phyloP scores from a whole-genome alignment of 2,113 vertebrate species.

The Apus apus region DNA sequence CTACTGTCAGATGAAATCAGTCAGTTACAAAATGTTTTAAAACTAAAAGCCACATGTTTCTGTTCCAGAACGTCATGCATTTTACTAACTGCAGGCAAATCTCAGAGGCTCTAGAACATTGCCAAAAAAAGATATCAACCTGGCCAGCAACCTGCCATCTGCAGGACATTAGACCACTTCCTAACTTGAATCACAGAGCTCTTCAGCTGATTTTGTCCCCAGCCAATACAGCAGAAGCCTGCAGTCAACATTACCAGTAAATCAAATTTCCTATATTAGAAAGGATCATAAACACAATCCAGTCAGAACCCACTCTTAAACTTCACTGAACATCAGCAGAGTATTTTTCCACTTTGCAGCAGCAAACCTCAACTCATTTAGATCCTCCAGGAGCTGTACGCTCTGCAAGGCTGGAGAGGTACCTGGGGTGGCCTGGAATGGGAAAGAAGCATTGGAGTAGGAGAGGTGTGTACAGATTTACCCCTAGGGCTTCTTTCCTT shows the following conservation, averaged over 20 bases:
- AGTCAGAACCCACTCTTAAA: background rate
- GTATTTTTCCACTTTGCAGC: background rate
- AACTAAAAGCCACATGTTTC: background rate
- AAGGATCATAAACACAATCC: background rate
- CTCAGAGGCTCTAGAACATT: background rate
- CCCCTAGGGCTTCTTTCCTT: background rate
- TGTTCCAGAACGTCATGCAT: background rate
- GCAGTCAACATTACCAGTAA: background rate
- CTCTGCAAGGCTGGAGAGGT: background rate
- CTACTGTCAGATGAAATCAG: slow-evolving; percentile 6
- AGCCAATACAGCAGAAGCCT: background rate
- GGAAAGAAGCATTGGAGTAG: background rate
- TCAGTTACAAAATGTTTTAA: background rate
- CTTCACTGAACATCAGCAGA: background rate
- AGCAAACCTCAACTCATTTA: background rate
- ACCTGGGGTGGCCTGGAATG: background rate
- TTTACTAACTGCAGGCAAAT: background rate
- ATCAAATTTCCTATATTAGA: background rate
- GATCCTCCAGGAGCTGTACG: background rate
- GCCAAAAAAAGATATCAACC: background rate
- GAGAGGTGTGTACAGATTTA: background rate
- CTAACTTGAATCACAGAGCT: background rate
- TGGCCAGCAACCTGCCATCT: background rate
- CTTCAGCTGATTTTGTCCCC: background rate
- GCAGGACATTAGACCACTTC: background rate